Base-by-base conservation (phyloP, 1,140 invertebrate genomes). In the Vanessa atalanta region DNA sequence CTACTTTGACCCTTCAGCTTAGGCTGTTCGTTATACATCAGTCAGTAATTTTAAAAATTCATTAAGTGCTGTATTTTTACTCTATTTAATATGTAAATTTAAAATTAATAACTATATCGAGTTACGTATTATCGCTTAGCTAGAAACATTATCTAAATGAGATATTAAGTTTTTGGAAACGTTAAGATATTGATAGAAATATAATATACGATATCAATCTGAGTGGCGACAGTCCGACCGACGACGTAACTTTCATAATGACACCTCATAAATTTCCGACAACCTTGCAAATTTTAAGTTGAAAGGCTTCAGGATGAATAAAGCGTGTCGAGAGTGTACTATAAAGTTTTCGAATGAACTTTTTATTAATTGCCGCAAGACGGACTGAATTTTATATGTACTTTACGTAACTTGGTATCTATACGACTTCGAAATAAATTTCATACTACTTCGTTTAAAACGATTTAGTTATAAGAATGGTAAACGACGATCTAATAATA, bases 231-330 rank as follows among this genome's bases (percentile, higher is more conserved):
- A 85, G 78, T 86, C 85, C 83, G 79, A 85, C 83, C 75, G 83
- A 82, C 81, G 79, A 79, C 79, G 75, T 73, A 89, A 89, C 83
- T 89, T 86, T 82, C 77, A 73, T 79, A 86, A 82, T 81, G 83
- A 82, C 81, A 85, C 83, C 82, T 85, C 81, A 84, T 87, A 87
- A 88, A 85, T 88, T 86, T 74, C 63, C 55, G 69, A 76, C 79
- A 77, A 86, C 74, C 78, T 81, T 80, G 79, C 80, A 78, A 85
- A 83, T 84, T 85, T 87, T 79, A 80, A 82, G 79, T 76, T 78
- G 53, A 84, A 85, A 83, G 78, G 74, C 79, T 78, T 83, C 79
- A 78, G 68, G 76, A 82, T 79, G 83, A 88, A 87, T 82, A 86
- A 88, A 87, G 84, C 84, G 82, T 85, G 85, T 84, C 79, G 77